phyloP scores from a whole-genome alignment of 2,113 vertebrate genomes.

The Artemisiospiza belli region DNA sequence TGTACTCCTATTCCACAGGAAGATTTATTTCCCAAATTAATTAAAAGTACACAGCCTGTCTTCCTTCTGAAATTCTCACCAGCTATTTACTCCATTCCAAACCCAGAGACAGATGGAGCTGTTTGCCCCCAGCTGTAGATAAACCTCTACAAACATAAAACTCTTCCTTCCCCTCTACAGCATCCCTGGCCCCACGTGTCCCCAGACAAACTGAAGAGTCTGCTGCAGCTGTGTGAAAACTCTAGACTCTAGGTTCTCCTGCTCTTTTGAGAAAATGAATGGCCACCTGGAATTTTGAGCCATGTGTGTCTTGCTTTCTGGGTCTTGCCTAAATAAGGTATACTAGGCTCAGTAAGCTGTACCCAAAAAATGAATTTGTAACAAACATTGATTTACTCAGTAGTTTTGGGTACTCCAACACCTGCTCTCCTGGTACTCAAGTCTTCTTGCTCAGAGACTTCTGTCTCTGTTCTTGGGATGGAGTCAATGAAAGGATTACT shows the following conservation, averaged over 20 bases:
- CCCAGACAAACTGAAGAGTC: not conserved
- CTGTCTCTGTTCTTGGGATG: not conserved
- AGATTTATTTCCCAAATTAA: constrained; percentile 7
- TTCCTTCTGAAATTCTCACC: not conserved
- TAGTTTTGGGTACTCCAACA: not conserved
- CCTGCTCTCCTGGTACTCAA: not conserved
- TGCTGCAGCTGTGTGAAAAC: not conserved
- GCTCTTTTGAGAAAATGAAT: not conserved
- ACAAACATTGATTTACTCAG: not conserved
- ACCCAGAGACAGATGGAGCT: not conserved
- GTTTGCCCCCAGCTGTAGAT: not conserved
- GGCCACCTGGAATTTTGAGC: not conserved
- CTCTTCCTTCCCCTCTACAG: not conserved
- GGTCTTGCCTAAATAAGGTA: not conserved
- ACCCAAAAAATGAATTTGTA: not conserved
- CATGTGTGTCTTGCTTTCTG: fast-evolving
- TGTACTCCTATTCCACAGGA: not conserved
- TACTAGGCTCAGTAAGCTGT: not conserved
- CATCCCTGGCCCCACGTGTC: not conserved
- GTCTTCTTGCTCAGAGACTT: not conserved
- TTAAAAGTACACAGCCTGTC: not conserved
- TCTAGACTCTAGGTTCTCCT: not conserved
- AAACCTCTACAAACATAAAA: not conserved
- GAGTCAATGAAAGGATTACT: not conserved
- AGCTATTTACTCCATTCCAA: not conserved